Base-by-base conservation (phyloP, 2,888 invertebrate genomes). In the Entomobrya proxima region DNA sequence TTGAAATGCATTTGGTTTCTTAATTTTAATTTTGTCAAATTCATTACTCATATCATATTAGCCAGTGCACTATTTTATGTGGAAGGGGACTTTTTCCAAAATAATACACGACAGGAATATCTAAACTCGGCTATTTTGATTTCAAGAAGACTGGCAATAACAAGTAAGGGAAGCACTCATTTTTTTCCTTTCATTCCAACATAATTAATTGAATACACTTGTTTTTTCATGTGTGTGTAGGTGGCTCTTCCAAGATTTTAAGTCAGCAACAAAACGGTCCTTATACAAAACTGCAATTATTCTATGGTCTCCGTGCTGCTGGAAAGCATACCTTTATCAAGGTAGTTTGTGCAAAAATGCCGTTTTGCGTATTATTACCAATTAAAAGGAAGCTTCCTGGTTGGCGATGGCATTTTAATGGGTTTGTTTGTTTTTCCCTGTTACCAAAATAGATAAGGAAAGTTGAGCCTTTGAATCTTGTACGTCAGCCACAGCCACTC, bases 61-160 rank as follows among this genome's bases (percentile, higher is more conserved):
- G 55, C 80, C 18, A 72, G 72, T 32, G 80, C 80, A n/a, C 40
- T 80, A 0, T 80, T 80, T 72, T 80, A 50, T 5, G 80, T 80
- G 37, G 80, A 80, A 40, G 80, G 80, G 30, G 80, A 80, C 58
- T 37, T 72, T 21, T 80, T 80, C 35, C 52, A 40, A 30, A 80
- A 72, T 69, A 24, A 80, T 6, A 15, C 58, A 37, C 69, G 72
- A 15, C 55, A 37, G 13, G 15, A 72, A 30, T 80, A 80, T 21
- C 35, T 80, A n/a, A 80, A 32, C 24, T 72, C 80, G 13, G 80
- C 80, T 4, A 72, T 72, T 24, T 72, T 80, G 15, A 72, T 80
- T 15, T 55, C 80, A 11, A 80, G 21, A 44, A 50, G 37, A 21
- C n/a, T 72, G 15, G 80, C 80, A 1, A 58, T 80, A 5, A 72